phyloP scores from a whole-genome alignment of 2,888 invertebrate genomes.

The Lymantria dispar region DNA sequence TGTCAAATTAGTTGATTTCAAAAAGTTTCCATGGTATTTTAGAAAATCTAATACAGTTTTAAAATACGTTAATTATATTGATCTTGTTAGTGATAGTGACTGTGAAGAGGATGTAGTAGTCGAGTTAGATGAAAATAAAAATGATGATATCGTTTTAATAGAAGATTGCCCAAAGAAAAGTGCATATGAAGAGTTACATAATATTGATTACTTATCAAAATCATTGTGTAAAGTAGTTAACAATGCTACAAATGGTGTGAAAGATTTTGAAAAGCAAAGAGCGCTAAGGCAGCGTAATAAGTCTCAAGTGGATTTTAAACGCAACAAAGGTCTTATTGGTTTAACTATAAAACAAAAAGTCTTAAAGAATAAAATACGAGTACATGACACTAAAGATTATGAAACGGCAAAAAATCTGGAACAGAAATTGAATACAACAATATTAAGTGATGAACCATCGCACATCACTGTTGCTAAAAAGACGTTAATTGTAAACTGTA shows the following conservation, averaged over 20 bases:
- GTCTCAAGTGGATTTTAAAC: constrained; percentile 40
- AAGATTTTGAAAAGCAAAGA: constrained; percentile 18
- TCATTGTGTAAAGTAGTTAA: not conserved
- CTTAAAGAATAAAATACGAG: not conserved
- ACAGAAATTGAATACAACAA: not conserved
- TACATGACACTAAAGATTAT: not conserved
- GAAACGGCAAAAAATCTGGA: not conserved
- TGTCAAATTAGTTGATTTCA: constrained; percentile 27
- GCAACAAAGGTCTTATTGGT: constrained; percentile 48
- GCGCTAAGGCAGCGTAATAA: constrained; percentile 24
- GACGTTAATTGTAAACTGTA: not conserved
- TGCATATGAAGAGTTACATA: not conserved
- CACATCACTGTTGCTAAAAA: not conserved
- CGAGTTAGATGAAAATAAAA: constrained; percentile 2
- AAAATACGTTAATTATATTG: constrained; percentile 2
- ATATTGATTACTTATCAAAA: not conserved
- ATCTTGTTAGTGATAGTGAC: constrained; percentile 12
- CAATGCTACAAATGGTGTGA: constrained; percentile 10
- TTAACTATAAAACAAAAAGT: constrained; percentile 35
- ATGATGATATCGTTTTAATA: constrained; percentile 17
- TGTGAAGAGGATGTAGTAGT: constrained; percentile 11
- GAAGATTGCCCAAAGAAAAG: not conserved
- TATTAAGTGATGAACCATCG: not conserved
- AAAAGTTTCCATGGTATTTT: constrained; percentile 32
- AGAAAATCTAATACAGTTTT: constrained; percentile 22